Conservation (phyloP, 2,797 vertebrate genomes). For the Scyliorhinus canicula region DNA sequence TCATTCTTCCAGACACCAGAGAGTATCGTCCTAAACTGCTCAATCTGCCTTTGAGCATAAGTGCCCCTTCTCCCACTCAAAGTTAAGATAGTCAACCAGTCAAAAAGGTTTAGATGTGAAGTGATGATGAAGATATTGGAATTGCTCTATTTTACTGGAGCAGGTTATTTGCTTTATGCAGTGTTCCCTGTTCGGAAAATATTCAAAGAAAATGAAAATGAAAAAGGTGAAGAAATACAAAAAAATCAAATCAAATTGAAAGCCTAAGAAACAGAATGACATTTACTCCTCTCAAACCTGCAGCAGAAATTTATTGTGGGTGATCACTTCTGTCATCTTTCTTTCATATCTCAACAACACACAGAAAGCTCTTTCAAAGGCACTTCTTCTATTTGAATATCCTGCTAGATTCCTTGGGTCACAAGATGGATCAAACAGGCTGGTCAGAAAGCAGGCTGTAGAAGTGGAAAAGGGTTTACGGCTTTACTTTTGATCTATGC, state of each 20-base stretch:
- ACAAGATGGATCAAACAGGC: not conserved
- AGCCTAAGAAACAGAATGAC: not conserved
- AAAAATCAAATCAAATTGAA: not conserved
- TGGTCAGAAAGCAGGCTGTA: conserved; percentile 45
- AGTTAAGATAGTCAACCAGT: not conserved
- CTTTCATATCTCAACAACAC: not conserved
- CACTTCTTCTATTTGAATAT: not conserved
- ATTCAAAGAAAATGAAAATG: not conserved
- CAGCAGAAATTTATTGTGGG: not conserved
- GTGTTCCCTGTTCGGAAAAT: not conserved
- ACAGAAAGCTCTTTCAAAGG: not conserved
- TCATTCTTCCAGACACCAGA: no score
- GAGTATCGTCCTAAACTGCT: no score
- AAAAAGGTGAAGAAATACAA: not conserved
- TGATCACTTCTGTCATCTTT: not conserved
- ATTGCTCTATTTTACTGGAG: not conserved
- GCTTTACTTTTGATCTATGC: not conserved
- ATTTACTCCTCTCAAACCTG: not conserved
- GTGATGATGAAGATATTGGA: not conserved
- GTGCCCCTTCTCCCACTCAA: not conserved
- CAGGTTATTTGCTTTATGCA: not conserved
- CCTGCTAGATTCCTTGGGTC: not conserved
- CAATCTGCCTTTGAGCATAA: no score
- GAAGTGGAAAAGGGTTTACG: not conserved
- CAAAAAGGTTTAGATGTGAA: not conserved